These are phyloP conservation scores for Drosophila nebulosa DNA, from an alignment of 1,140 invertebrate species.

Conservation along the genomic window DNA sequence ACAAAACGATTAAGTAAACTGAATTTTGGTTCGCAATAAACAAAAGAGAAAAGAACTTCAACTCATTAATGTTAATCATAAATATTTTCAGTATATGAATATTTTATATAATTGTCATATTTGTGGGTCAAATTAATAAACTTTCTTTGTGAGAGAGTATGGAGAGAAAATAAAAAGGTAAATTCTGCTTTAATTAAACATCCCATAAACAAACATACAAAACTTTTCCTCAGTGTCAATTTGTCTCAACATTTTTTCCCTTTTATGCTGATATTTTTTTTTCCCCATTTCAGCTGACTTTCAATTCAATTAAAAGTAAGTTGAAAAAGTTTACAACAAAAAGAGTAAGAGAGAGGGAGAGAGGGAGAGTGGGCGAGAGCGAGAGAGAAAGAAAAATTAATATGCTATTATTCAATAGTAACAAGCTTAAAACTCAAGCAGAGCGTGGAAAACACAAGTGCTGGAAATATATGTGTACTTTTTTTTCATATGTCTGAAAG, in stretches of 20 bases:
- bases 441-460: conserved; percentile 24
- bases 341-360: background rate
- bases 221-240: conserved; percentile 12
- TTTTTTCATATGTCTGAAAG: background rate
- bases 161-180: background rate
- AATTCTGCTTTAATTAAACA: conserved; percentile 8
- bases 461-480: background rate
- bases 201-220: conserved; percentile 4
- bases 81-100: background rate
- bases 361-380: background rate
- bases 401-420: conserved; percentile 49
- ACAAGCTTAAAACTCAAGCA: conserved; percentile 44
- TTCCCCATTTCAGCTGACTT: conserved; percentile 17
- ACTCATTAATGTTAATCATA: background rate
- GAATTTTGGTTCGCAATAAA: too few relatives aligned
- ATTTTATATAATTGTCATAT: background rate
- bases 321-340: conserved; percentile 26
- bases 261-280: background rate
- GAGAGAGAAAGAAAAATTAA: conserved; percentile 35
- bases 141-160: background rate
- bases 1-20: too few relatives aligned
- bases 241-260: conserved; percentile 12
- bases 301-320: conserved; percentile 56
- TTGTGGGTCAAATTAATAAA: background rate
- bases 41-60: background rate